Percentiles rank a stretch among this genome's conserved stretches.
These are phyloP conservation scores for Cinara cedri DNA, from an alignment of 2,888 invertebrate genomes.

Conservation along the genomic window DNA sequence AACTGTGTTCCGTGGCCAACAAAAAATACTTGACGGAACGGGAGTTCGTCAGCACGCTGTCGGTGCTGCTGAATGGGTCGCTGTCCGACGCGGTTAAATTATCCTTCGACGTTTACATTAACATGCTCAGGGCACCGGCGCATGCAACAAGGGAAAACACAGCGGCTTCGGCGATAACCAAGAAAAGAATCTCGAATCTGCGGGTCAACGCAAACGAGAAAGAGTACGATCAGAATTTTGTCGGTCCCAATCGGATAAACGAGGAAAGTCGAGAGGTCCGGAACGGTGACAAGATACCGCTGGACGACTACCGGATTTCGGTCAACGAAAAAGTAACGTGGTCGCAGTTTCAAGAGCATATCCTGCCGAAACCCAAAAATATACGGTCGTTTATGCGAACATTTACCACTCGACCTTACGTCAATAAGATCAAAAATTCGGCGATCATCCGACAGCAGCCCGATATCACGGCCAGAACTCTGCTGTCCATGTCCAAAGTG, in stretches of 20 bases:
- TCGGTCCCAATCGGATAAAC: background rate
- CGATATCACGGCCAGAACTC: too few species aligned
- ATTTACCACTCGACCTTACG: slow-evolving; percentile 3
- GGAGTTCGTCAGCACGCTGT: slow-evolving; percentile 20
- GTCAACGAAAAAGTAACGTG: slow-evolving; percentile 7
- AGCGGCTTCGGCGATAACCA: background rate
- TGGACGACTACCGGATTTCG: background rate
- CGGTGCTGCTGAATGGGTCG: slow-evolving; percentile 6
- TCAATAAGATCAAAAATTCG: background rate
- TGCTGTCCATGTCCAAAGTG: too few species aligned
- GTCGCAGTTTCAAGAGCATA: slow-evolving; percentile 4
- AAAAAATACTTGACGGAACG: background rate
- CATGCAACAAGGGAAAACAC: slow-evolving; percentile 14
- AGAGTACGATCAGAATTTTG: background rate
- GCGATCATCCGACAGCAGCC: background rate
- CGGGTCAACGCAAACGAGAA: background rate
- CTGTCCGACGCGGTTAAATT: background rate
- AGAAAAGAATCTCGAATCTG: background rate
- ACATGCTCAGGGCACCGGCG: background rate
- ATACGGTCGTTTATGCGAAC: background rate
- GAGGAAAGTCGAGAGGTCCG: background rate
- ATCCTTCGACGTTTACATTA: slow-evolving; percentile 26
- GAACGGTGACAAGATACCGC: background rate
- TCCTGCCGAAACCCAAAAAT: background rate
- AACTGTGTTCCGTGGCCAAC: background rate